Base-by-base conservation (phyloP, 2,888 invertebrate genomes). In the Folsomia manolachei region DNA sequence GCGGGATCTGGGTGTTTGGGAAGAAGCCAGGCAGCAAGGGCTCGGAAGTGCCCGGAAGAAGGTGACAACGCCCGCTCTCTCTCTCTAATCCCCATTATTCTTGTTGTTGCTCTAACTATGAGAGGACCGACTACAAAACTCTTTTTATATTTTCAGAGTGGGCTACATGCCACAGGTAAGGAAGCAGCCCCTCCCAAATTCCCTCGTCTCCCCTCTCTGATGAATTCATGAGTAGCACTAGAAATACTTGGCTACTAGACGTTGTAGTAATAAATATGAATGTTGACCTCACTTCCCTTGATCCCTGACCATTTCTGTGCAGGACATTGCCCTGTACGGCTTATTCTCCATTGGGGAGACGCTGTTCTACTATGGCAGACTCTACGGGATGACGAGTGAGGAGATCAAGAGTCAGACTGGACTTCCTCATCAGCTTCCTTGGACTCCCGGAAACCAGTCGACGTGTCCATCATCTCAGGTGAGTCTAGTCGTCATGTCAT, bases 41-140 rank as follows among this genome's bases (percentile, higher is more conserved):
- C 0, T 94, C 92, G 1, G 93, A 92, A 9, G 93, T 95, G n/a
- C 97, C 96, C 0, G 97, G 97, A 18, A 92, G 92, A 72, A 75
- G 71, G 77, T 73, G 21, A 66, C 4, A 11, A 11, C 51, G 9
- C 18, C n/a, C n/a, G n/a, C n/a, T n/a, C n/a, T n/a, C n/a, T n/a
- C n/a, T n/a, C n/a, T n/a, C n/a, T n/a, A n/a, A n/a, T n/a, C n/a
- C n/a, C n/a, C n/a, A n/a, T n/a, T n/a, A n/a, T n/a, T n/a, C n/a
- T n/a, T n/a, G n/a, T n/a, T n/a, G n/a, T n/a, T n/a, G n/a, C n/a
- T n/a, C n/a, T n/a, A n/a, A n/a, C n/a, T n/a, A n/a, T n/a, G n/a
- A n/a, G n/a, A n/a, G 51, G 18, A 51, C 51, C 51, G 9, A 51
- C 18, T 51, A 11, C 9, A 51, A 51, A 51, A 11, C 9, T 51